phyloP scores from a whole-genome alignment of 2,797 vertebrate genomes.

The Glyptemys insculpta region DNA sequence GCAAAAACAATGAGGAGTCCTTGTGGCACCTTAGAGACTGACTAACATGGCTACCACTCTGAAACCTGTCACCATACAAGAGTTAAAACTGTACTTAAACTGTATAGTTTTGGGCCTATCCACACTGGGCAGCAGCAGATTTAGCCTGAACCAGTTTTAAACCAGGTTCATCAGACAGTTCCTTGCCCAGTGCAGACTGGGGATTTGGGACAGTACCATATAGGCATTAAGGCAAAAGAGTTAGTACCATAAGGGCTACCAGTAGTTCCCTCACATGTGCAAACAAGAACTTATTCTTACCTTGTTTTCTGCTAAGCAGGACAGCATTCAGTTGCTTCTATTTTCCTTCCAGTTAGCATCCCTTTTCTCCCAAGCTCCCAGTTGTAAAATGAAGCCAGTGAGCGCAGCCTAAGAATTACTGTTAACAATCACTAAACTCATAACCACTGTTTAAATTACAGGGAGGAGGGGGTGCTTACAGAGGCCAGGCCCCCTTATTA shows the following conservation, averaged over 20 bases:
- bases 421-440: accelerated
- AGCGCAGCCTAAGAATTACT: background rate
- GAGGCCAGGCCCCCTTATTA: background rate
- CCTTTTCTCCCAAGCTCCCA: background rate
- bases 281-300: background rate
- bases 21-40: too few relatives aligned
- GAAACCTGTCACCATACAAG: too few relatives aligned
- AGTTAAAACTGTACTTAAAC: background rate
- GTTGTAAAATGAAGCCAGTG: background rate
- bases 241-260: background rate
- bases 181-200: background rate
- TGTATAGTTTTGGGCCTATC: background rate
- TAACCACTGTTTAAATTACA: background rate
- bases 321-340: accelerated
- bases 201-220: background rate
- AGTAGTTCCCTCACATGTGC: background rate
- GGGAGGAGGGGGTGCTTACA: background rate
- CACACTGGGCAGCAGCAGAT: background rate
- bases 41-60: too few relatives aligned
- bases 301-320: background rate
- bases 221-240: background rate
- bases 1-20: too few relatives aligned
- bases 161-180: background rate
- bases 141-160: background rate
- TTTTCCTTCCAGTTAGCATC: background rate